Conservation (phyloP, 2,888 invertebrate genomes). For the Zaprionus obscuricornis region DNA sequence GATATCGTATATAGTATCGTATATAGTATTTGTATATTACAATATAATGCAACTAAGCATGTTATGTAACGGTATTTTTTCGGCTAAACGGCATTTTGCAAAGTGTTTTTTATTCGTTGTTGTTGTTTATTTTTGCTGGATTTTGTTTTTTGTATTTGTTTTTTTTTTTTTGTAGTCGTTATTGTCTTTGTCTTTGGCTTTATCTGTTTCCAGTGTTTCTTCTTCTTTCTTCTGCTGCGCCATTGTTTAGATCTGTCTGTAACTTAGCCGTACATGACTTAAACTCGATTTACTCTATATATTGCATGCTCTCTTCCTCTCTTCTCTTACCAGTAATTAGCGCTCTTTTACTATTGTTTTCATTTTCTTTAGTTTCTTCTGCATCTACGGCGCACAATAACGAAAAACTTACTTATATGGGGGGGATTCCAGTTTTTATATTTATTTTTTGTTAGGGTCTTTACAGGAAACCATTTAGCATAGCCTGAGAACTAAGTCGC, state of each 20-base stretch:
- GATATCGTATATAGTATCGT: conserved; percentile 8
- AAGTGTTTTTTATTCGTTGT: conserved; percentile 37
- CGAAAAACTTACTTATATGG: conserved; percentile 3
- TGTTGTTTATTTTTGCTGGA: conserved; percentile 13
- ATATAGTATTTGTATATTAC: background rate
- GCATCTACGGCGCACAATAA: conserved; percentile 18
- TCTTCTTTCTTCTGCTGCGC: conserved; percentile 3
- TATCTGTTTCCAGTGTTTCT: no score
- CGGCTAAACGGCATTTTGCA: conserved; percentile 65
- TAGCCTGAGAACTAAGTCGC: conserved; percentile 71
- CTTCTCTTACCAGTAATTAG: conserved; percentile 50
- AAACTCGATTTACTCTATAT: conserved; percentile 11
- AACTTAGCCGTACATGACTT: conserved; percentile 5
- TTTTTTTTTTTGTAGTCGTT: conserved; percentile 7
- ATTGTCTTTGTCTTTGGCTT: no score
- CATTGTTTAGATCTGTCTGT: conserved; percentile 18
- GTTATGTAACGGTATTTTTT: conserved; percentile 67
- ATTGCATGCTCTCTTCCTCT: conserved; percentile 2
- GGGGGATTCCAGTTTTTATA: conserved; percentile 8
- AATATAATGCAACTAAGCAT: conserved; percentile 8
- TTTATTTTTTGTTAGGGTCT: background rate
- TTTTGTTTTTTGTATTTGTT: conserved; percentile 4
- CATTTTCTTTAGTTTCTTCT: conserved; percentile 38
- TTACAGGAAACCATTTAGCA: conserved; percentile 72
- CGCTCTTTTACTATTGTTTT: conserved; percentile 62